Conservation (phyloP, 2,797 vertebrate species). For the Cossypha niveicapilla region DNA sequence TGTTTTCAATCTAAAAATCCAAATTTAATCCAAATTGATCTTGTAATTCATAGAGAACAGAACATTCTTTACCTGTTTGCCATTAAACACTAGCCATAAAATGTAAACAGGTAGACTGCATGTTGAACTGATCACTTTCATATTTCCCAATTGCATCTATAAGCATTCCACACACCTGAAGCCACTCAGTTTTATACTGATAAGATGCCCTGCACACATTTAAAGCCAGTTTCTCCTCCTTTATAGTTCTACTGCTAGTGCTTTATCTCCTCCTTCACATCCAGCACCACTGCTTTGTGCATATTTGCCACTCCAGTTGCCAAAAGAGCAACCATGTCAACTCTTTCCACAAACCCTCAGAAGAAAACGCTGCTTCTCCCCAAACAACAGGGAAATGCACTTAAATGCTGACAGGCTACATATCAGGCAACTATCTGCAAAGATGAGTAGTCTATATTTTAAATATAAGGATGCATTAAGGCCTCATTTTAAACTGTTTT, state of each 20-base stretch:
- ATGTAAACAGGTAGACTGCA: not conserved
- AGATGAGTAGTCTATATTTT: not conserved
- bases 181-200: not conserved
- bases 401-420: not conserved
- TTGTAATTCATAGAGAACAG: not conserved
- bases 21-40: not conserved
- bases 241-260: rapidly evolving
- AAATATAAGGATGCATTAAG: not conserved
- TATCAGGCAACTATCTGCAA: not conserved
- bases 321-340: not conserved
- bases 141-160: not conserved
- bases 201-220: not conserved
- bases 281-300: not conserved
- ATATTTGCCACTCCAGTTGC: not conserved
- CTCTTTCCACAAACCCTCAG: not conserved
- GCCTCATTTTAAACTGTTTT: not conserved
- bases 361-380: not conserved
- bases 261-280: not conserved
- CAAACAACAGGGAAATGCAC: not conserved
- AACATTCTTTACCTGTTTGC: not conserved
- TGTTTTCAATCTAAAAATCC: not conserved
- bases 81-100: not conserved
- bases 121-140: not conserved
- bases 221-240: not conserved
- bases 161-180: not conserved